These are phyloP conservation scores for Ferrisia virgata DNA, from an alignment of 2,888 invertebrate genomes.

Conservation along the genomic window DNA sequence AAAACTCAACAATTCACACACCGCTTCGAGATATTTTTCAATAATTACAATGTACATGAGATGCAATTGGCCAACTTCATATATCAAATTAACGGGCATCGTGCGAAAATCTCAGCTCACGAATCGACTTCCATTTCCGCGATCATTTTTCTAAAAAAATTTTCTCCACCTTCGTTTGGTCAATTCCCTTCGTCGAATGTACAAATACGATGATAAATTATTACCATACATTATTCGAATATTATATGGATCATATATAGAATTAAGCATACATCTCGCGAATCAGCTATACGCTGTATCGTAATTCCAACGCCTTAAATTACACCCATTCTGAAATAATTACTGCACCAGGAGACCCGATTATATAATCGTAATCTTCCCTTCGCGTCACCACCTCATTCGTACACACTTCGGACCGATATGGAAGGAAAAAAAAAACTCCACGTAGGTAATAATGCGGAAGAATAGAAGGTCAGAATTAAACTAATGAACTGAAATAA, in stretches of 20 bases:
- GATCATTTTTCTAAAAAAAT: not conserved
- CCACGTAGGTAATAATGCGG: slow-evolving; percentile 34
- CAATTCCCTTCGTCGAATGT: too few species aligned
- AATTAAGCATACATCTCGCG: too few species aligned
- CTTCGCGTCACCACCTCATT: not conserved
- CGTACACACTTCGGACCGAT: not conserved
- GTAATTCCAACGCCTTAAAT: not conserved
- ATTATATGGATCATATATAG: too few species aligned
- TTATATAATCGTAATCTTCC: not conserved
- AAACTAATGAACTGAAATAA: slow-evolving; percentile 43
- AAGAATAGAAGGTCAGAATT: slow-evolving; percentile 43
- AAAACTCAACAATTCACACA: too few species aligned
- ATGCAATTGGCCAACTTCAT: not conserved
- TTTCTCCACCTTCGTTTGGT: not conserved
- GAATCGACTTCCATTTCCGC: slow-evolving; percentile 16
- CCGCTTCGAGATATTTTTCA: too few species aligned
- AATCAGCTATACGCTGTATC: not conserved
- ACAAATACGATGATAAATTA: too few species aligned
- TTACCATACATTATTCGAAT: too few species aligned
- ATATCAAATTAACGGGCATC: not conserved
- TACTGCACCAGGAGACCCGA: not conserved
- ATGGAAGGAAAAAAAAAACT: slow-evolving; percentile 10
- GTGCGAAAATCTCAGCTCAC: not conserved
- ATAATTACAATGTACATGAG: not conserved
- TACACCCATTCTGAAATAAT: not conserved